Base-by-base conservation (phyloP, 2,113 vertebrate species). In the Strigops habroptila region DNA sequence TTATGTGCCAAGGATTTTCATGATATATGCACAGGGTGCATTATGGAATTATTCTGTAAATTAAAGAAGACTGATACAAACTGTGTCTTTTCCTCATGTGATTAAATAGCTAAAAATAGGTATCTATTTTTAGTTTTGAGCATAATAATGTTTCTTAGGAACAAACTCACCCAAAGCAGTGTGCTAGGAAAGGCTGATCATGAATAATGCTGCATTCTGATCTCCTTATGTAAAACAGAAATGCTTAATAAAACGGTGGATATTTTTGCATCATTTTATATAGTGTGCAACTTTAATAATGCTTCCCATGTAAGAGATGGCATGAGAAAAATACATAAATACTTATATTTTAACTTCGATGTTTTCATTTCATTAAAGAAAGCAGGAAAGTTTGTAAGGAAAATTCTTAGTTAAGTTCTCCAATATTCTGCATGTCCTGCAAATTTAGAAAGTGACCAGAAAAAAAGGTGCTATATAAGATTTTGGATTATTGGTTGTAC, bases 71-170 rank as follows among this genome's bases (percentile, higher is more conserved):
- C 84, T 60, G 90, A 95, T 86, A 86, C 49, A 95, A 97, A 94
- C 88, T 51, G 27, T 82, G 83, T 73, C 73, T 97, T 95, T 92
- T 78, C 48, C 88, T 82, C 62, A 4, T 77, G 80, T 88, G 94
- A 97, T 97, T 95, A 95, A 96, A 71, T 33, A 86, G 82, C 93
- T 98, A 96, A 97, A 95, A 96, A 97, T 97, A 97, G 16, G 23
- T 14, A 17, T 39, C 95, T 97, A 91, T 97, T 97, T 97, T 97
- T 97, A 95, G 78, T 83, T 95, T 93, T 13, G 55, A 93, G 91
- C 33, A 5, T 74, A 82, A 55, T 91, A 68, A 74, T 93, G 70
- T 96, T 96, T 97, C 96, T 97, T 95, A 95, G 91, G 93, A 97
- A 81, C 67, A 94, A 96, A 90, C n/a, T 95, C 91, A 63, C 82